These are phyloP conservation scores for Carcina quercana DNA, from an alignment of 2,888 invertebrate species.

Conservation along the genomic window DNA sequence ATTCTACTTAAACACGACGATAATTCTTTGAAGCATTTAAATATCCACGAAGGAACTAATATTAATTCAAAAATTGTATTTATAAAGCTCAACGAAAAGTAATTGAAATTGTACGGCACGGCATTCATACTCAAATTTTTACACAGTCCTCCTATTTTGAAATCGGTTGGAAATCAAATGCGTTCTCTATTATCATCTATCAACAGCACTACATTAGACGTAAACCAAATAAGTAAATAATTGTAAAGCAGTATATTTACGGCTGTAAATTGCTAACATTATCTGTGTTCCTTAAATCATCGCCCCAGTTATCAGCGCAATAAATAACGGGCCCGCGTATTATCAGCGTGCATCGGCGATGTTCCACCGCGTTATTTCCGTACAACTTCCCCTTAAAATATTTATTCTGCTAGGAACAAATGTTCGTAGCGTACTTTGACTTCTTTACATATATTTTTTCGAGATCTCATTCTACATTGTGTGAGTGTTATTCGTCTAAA, in stretches of 20 bases:
- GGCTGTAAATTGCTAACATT: constrained; percentile 50
- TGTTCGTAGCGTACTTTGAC: constrained; percentile 2
- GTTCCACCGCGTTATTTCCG: constrained; percentile 59
- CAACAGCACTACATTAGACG: too few species aligned
- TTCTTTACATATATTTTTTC: constrained; percentile 4
- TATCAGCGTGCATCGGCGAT: constrained; percentile 58
- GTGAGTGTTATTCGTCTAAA: too few species aligned
- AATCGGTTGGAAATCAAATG: too few species aligned
- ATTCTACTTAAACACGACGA: too few species aligned
- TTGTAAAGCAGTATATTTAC: constrained; percentile 53
- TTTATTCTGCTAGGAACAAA: constrained; percentile 28
- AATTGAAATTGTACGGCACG: too few species aligned
- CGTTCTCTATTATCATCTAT: too few species aligned
- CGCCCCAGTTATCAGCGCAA: constrained; percentile 51
- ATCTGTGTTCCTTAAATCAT: constrained; percentile 66
- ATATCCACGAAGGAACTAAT: too few species aligned
- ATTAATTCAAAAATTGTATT: too few species aligned
- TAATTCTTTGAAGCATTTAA: too few species aligned
- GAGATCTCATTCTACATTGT: constrained; percentile 6
- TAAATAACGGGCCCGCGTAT: constrained; percentile 53
- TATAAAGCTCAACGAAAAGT: too few species aligned
- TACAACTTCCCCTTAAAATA: constrained; percentile 48
- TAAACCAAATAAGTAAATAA: constrained; percentile 32
- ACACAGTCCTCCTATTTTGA: too few species aligned
- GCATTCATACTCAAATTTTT: too few species aligned